These are phyloP conservation scores for Lycaon pictus DNA, from an alignment of 2,113 vertebrate genomes.

Conservation along the genomic window DNA sequence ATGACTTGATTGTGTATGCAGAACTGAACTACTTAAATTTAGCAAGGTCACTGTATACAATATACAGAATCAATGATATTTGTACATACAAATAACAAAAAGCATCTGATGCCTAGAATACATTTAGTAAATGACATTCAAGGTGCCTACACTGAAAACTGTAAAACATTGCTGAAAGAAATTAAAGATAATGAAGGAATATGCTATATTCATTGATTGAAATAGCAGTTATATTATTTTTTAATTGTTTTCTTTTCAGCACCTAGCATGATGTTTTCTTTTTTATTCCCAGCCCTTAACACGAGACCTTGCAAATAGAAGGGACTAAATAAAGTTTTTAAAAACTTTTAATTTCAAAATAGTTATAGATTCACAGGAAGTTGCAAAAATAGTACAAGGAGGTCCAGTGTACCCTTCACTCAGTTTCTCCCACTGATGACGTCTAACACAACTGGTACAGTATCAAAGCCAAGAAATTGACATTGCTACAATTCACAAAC, in stretches of 20 bases:
- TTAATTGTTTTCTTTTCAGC: background rate
- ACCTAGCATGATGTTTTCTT: background rate
- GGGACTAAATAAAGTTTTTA: background rate
- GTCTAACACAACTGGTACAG: background rate
- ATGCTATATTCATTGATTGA: background rate
- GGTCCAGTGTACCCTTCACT: background rate
- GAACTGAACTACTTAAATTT: constrained; percentile 34
- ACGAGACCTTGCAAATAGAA: background rate
- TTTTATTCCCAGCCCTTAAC: background rate
- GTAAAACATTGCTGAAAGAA: background rate
- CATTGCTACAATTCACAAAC: background rate
- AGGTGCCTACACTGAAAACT: background rate
- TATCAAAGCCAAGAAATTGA: constrained; percentile 1
- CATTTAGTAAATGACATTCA: background rate
- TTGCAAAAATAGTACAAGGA: background rate
- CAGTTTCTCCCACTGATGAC: background rate
- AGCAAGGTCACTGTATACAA: background rate
- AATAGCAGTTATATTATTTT: background rate
- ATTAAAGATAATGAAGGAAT: background rate
- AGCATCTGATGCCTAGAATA: constrained; percentile 1
- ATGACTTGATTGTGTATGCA: background rate
- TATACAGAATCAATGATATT: background rate
- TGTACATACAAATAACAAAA: constrained; percentile 1
- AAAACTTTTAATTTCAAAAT: background rate
- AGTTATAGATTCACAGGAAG: background rate